These are phyloP conservation scores for Notothenia rossii DNA, from an alignment of 2,113 vertebrate genomes.

Conservation along the genomic window DNA sequence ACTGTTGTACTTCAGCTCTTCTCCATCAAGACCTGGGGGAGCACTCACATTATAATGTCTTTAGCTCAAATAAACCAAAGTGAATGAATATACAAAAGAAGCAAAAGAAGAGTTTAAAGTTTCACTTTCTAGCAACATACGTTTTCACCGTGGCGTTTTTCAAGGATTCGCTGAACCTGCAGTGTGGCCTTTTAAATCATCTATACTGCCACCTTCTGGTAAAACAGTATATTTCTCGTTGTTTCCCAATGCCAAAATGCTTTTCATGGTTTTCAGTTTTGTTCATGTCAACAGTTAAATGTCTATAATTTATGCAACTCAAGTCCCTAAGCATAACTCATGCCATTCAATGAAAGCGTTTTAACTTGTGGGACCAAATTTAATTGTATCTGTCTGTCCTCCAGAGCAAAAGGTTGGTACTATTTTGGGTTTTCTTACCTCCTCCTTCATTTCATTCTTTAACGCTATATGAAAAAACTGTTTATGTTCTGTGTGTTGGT, in stretches of 20 bases:
- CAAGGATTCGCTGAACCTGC: conserved; percentile 11
- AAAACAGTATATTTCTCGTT: neutral
- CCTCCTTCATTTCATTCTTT: conserved; percentile 39
- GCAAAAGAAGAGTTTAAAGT: conserved; percentile 29
- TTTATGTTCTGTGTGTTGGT: conserved; percentile 27
- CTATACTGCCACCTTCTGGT: conserved; percentile 78
- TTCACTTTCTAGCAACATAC: conserved; percentile 24
- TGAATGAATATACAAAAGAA: conserved; percentile 19
- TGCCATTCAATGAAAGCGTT: conserved; percentile 52
- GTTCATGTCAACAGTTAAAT: conserved; percentile 22
- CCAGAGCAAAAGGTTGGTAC: conserved; percentile 6
- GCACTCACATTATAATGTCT: conserved; percentile 9
- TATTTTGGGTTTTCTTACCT: conserved; percentile 40
- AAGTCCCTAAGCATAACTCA: conserved; percentile 17
- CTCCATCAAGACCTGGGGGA: neutral
- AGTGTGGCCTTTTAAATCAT: conserved; percentile 3
- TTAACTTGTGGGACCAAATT: conserved; percentile 73
- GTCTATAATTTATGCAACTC: conserved; percentile 50
- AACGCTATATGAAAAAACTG: conserved; percentile 30
- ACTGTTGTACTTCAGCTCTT: conserved; percentile 1
- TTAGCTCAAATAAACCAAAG: conserved; percentile 67
- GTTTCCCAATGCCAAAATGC: neutral
- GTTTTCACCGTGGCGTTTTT: conserved; percentile 25
- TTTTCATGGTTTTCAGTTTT: conserved; percentile 3
- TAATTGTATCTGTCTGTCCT: conserved; percentile 28